phyloP scores from a whole-genome alignment of 2,888 invertebrate species.

The Caenorhabditis sp. region DNA sequence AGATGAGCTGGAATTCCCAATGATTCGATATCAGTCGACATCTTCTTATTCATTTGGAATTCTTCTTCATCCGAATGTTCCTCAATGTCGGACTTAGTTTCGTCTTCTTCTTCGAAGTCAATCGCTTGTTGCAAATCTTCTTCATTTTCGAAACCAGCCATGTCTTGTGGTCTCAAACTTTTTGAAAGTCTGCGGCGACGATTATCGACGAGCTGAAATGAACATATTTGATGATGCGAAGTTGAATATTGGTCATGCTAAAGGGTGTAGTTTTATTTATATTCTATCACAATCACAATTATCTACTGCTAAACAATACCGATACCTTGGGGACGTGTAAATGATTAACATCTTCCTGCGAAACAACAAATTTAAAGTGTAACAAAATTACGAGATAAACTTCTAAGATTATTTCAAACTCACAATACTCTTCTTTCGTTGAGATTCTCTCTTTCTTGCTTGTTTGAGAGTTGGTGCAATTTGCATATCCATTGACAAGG shows the following conservation, averaged over 20 bases:
- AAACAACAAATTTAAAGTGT: slow-evolving; percentile 5
- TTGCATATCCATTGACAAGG: slow-evolving; percentile 70
- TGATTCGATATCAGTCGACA: slow-evolving; percentile 64
- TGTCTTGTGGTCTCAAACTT: slow-evolving; percentile 61
- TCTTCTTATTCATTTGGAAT: slow-evolving; percentile 6
- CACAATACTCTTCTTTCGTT: slow-evolving; percentile 44
- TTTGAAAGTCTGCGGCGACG: slow-evolving; percentile 63
- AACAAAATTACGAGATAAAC: neutral
- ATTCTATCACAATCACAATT: slow-evolving; percentile 32
- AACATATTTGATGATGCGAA: no score
- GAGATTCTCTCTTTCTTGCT: slow-evolving; percentile 31
- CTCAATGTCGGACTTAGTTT: slow-evolving; percentile 44
- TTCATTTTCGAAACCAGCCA: slow-evolving; percentile 66
- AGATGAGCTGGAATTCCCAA: slow-evolving; percentile 53
- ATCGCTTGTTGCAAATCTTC: slow-evolving; percentile 59
- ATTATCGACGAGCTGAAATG: slow-evolving; percentile 49
- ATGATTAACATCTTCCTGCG: slow-evolving; percentile 24
- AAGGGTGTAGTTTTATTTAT: neutral
- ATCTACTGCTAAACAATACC: slow-evolving; percentile 33
- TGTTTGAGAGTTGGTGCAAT: slow-evolving; percentile 55
- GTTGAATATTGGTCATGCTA: no score
- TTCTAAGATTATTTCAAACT: slow-evolving; percentile 2
- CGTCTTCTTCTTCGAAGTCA: slow-evolving; percentile 46
- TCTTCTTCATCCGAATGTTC: slow-evolving; percentile 77
- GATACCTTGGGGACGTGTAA: slow-evolving; percentile 41